Evolutionary conservation across 30 jellyfish, hydroid and myxozoan species (phyloP).

Genomic region (Nemopilema nomurai): DNA sequence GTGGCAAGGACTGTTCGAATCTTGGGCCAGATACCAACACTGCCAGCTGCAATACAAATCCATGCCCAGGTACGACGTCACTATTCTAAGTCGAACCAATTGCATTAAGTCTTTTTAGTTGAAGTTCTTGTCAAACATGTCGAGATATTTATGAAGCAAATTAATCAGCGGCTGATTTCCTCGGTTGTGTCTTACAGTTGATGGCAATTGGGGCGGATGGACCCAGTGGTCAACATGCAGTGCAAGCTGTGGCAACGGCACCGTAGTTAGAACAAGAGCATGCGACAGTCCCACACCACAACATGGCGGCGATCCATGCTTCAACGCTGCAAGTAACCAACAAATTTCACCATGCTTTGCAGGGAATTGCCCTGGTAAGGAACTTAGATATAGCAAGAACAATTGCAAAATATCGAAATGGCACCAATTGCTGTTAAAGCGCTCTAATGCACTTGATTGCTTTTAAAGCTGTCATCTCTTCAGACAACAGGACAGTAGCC

Average conservation of each 20-base stretch:
- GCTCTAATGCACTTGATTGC: too few relatives aligned
- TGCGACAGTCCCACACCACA: constrained; percentile 80
- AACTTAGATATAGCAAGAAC: neutral
- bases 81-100: too few relatives aligned
- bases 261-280: constrained; percentile 68
- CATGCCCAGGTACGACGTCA: constrained; percentile 74
- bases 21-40: constrained; percentile 58
- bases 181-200: constrained; percentile 47
- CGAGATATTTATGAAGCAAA: too few relatives aligned
- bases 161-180: neutral
- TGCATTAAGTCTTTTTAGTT: too few relatives aligned
- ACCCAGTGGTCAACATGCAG: constrained; percentile 74
- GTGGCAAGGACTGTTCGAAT: constrained; percentile 67
- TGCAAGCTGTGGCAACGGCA: constrained; percentile 82
- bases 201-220: constrained; percentile 87
- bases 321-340: constrained; percentile 29
- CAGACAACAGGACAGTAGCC: too few relatives aligned
- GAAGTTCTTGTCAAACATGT: too few relatives aligned
- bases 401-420: too few relatives aligned
- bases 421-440: too few relatives aligned
- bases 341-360: constrained; percentile 52
- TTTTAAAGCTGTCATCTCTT: too few relatives aligned
- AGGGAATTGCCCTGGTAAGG: constrained; percentile 81
- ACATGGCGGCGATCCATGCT: constrained; percentile 79
- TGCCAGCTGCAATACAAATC: constrained; percentile 63